Percentiles rank a stretch among this genome's conserved stretches.
phyloP scores from a whole-genome alignment of 2,113 vertebrate genomes.

The Xiphias gladius region DNA sequence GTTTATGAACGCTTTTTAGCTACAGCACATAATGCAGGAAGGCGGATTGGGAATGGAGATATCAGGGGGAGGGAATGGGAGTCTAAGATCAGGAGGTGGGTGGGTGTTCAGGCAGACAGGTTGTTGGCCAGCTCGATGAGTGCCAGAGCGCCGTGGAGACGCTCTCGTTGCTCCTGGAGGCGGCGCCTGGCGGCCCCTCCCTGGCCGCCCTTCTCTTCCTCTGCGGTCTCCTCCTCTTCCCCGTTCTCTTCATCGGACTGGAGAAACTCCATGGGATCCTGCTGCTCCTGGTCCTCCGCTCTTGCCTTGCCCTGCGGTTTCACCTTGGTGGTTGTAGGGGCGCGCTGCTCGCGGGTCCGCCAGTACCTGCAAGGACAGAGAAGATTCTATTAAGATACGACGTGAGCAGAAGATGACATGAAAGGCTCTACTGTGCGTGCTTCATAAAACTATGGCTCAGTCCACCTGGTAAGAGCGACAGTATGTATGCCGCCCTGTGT shows the following conservation, averaged over 20 bases:
- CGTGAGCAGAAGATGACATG: no score
- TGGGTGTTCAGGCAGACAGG: slow-evolving; percentile 86
- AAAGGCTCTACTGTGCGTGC: background rate
- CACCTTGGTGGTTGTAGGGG: slow-evolving; percentile 87
- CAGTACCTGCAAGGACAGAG: slow-evolving; percentile 88
- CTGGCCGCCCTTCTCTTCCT: slow-evolving; percentile 80
- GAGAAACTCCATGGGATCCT: slow-evolving; percentile 94
- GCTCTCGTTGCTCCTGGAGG: slow-evolving; percentile 96
- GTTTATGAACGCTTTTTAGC: slow-evolving; percentile 48
- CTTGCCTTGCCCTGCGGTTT: slow-evolving; percentile 88
- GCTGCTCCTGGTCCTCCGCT: slow-evolving; percentile 92
- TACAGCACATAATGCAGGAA: slow-evolving; percentile 73
- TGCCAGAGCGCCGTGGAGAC: slow-evolving; percentile 94
- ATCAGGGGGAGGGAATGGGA: slow-evolving; percentile 3
- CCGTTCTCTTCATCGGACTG: slow-evolving; percentile 94
- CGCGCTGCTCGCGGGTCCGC: slow-evolving; percentile 93
- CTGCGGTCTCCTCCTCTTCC: slow-evolving; percentile 84
- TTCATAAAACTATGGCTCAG: background rate
- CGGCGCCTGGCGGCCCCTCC: slow-evolving; percentile 86
- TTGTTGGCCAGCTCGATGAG: slow-evolving; percentile 99
- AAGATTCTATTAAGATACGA: background rate
- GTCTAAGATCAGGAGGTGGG: slow-evolving; percentile 66
- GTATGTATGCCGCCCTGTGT: background rate
- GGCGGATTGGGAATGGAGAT: slow-evolving; percentile 52
- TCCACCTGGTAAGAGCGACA: background rate